Evolutionary conservation across 2,888 invertebrate genomes (phyloP).

Genomic region (Smittia sp.): DNA sequence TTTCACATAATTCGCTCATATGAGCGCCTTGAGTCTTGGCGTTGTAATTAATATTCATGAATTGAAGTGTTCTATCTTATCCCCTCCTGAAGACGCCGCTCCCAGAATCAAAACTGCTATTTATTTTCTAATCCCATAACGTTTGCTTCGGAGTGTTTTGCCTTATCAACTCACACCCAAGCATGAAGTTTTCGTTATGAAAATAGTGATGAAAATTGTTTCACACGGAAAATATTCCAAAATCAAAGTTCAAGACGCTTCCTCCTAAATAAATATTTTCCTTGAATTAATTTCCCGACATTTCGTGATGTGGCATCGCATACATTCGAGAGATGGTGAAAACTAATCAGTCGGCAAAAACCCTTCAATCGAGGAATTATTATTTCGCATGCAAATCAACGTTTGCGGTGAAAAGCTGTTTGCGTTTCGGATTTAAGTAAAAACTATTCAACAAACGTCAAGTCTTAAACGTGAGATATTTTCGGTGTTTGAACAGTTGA

Average conservation of each 20-base stretch:
- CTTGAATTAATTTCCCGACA: conserved; percentile 26
- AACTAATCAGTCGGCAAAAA: conserved; percentile 40
- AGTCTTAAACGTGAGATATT: background rate
- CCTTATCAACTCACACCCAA: background rate
- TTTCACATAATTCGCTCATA: background rate
- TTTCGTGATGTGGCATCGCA: background rate
- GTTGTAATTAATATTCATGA: conserved; percentile 38
- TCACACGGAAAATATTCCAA: conserved; percentile 29
- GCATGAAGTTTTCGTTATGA: conserved; percentile 21
- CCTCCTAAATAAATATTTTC: conserved; percentile 39
- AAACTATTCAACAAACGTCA: background rate
- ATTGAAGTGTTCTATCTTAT: conserved; percentile 22
- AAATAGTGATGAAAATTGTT: conserved; percentile 37
- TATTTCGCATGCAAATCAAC: conserved; percentile 39
- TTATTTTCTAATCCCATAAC: conserved; percentile 28
- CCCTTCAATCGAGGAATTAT: conserved; percentile 31
- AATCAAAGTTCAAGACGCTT: conserved; percentile 23
- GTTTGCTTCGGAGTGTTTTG: background rate
- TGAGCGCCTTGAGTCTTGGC: background rate
- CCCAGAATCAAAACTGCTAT: background rate
- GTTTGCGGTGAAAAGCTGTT: background rate
- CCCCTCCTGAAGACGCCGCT: background rate
- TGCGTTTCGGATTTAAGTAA: background rate
- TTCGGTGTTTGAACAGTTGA: no score
- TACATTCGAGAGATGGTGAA: background rate